Conservation (phyloP, 2,113 vertebrate species). For the Acanthochromis polyacanthus region DNA sequence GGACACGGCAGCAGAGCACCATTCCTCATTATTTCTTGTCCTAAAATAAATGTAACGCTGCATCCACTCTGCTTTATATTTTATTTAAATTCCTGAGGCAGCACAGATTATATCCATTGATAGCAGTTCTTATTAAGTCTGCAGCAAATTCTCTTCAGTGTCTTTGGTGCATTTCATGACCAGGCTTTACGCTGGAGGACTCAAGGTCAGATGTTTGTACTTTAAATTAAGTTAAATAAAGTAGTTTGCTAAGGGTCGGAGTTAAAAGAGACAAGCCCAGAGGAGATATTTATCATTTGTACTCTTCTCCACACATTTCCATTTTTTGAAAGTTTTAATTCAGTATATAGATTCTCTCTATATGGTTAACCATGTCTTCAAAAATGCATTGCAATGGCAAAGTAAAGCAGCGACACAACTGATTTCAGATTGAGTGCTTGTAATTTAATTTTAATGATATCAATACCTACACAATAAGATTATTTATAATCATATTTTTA, state of each 20-base stretch:
- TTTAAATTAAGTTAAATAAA: neutral
- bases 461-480: too few species aligned
- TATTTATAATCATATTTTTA: neutral
- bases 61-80: slow-evolving; percentile 17
- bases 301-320: too few species aligned
- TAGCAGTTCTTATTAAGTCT: neutral
- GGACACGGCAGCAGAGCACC: neutral
- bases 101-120: slow-evolving; percentile 5
- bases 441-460: too few species aligned
- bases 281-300: neutral
- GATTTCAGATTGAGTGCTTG: too few species aligned
- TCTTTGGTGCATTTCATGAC: neutral
- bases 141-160: neutral
- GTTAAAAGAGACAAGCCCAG: neutral
- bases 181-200: neutral
- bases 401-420: too few species aligned
- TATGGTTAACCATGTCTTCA: too few species aligned
- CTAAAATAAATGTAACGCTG: slow-evolving; percentile 2
- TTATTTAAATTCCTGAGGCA: slow-evolving; percentile 2
- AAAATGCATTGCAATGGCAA: too few species aligned
- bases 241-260: neutral
- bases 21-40: slow-evolving; percentile 12
- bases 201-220: neutral
- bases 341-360: too few species aligned
- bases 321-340: too few species aligned